Percentiles rank a stretch among this genome's conserved stretches.
phyloP scores from a whole-genome alignment of 2,113 vertebrate species.

The Oreochromis niloticus region DNA sequence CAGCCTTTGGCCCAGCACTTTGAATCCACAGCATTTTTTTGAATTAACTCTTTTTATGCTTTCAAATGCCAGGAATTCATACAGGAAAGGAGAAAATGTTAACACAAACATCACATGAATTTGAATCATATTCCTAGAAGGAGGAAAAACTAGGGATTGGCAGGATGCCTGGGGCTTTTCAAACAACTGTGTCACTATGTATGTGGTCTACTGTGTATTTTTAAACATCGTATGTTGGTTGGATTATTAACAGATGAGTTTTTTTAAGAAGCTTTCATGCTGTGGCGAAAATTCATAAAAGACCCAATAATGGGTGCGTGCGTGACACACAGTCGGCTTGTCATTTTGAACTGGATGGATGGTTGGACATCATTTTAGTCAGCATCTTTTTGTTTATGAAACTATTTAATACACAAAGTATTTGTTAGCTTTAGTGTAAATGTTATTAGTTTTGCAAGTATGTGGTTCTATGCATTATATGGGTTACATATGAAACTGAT shows the following conservation, averaged over 20 bases:
- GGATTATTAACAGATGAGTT: not conserved
- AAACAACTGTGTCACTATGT: not conserved
- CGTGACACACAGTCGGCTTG: not conserved
- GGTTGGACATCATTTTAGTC: rapidly evolving
- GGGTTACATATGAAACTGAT: not conserved
- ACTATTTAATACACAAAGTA: not conserved
- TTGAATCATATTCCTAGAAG: not conserved
- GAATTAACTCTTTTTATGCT: not conserved
- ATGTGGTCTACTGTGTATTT: not conserved
- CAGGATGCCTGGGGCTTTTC: not conserved
- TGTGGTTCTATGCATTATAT: not conserved
- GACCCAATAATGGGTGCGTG: not conserved
- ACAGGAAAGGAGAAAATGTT: not conserved
- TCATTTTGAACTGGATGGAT: not conserved
- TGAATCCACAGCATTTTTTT: not conserved
- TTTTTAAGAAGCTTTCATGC: rapidly evolving
- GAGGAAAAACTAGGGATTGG: not conserved
- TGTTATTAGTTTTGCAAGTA: not conserved
- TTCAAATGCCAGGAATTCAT: not conserved
- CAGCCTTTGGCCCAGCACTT: not conserved
- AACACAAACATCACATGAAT: not conserved
- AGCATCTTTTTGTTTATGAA: not conserved
- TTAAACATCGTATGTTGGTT: not conserved
- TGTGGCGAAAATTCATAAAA: rapidly evolving
- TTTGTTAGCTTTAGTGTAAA: not conserved